Base-by-base conservation (phyloP, 2,888 invertebrate species). In the Drosophila rellima region DNA sequence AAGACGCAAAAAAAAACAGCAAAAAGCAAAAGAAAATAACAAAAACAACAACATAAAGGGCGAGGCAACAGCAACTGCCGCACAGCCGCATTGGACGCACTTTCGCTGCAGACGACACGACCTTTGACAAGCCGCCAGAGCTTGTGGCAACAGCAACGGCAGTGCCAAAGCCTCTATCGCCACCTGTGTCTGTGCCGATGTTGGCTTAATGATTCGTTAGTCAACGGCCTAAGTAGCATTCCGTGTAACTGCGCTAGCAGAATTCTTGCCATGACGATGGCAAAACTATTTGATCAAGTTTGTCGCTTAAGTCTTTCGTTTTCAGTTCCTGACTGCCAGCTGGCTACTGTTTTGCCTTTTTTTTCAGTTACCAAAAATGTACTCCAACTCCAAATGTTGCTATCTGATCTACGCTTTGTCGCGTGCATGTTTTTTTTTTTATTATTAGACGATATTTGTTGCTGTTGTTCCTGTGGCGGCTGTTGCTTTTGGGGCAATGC, bases 41-140 rank as follows among this genome's bases (percentile, higher is more conserved):
- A 51, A 52, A 50, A 65, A 64, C 15, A 51, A 52, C 45, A 65
- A 64, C 64, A 60, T 44, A 45, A 42, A 54, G 54, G 51, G 61
- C 56, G 26, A 56, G 63, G 55, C 74, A 44, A 8, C 17, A 50
- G 11, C 52, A 64, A 8, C 39, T 35, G 42, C 59, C 37, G 29
- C 56, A 50, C 11, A 42, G 42, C 11, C 50, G 44, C 62, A 52
- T 67, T 52, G 48, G 57, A 83, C 78, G 74, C 81, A 86, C 84
- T 88, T 86, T 88, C 80, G 72, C 86, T 80, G 70, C 50, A 15
- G 50, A 51, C 26, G 37, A 51, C 76, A 59, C 78, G 83, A 88
- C 83, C 89, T 83, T 81, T 88, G 88, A 80, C 88, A 88, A 88
- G 74, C 61, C 10, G 44, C 64, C 62, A 61, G 80, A 63, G 42